These are phyloP conservation scores for Allobates femoralis DNA, from an alignment of 2,797 vertebrate genomes.

Conservation along the genomic window DNA sequence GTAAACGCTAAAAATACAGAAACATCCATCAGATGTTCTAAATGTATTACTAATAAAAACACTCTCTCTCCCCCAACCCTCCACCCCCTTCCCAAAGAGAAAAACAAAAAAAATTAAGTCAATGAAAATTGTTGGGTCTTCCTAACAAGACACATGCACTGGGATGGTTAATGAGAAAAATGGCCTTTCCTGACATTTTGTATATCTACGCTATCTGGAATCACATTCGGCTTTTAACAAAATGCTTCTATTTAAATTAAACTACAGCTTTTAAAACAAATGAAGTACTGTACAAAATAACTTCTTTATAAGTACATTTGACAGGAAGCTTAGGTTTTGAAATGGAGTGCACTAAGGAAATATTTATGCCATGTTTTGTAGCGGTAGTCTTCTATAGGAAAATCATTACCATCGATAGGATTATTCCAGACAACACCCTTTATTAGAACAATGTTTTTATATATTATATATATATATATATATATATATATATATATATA, in stretches of 20 bases:
- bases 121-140: conserved; percentile 56
- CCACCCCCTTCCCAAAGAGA: no score
- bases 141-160: conserved; percentile 33
- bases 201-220: conserved; percentile 58
- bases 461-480: not conserved
- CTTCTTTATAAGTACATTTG: conserved; percentile 29
- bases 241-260: conserved; percentile 52
- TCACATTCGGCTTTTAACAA: conserved; percentile 57
- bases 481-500: not conserved
- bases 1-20: not conserved
- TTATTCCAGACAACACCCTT: not conserved
- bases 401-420: not conserved
- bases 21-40: not conserved
- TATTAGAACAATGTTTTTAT: no score
- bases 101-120: conserved; percentile 41
- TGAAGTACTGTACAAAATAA: conserved; percentile 49
- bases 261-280: conserved; percentile 52
- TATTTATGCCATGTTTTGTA: conserved; percentile 50
- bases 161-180: conserved; percentile 55
- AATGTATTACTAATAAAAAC: no score
- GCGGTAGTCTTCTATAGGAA: conserved; percentile 7
- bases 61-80: no score
- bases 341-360: conserved; percentile 35
- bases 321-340: conserved; percentile 45
- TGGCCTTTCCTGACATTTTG: conserved; percentile 56